These are phyloP conservation scores for Bombus pascuorum DNA, from an alignment of 1,140 invertebrate genomes.

Conservation along the genomic window DNA sequence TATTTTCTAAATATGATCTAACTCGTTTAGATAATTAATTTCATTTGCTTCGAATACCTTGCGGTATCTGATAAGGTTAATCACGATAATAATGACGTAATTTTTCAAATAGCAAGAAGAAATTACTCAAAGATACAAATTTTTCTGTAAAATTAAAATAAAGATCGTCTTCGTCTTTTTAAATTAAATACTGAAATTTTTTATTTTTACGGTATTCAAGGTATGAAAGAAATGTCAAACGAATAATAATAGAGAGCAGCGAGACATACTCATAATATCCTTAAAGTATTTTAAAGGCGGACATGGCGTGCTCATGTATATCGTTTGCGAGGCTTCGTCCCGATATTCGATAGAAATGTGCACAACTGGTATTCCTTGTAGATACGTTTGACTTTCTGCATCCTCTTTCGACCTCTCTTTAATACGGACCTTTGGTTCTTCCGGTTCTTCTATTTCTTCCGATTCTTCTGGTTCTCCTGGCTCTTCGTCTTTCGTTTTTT, in stretches of 20 bases:
- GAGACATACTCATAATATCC: slow-evolving; percentile 62
- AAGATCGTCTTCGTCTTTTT: too few species aligned
- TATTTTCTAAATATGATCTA: too few species aligned
- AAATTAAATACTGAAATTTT: too few species aligned
- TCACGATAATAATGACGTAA: too few species aligned
- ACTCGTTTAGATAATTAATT: too few species aligned
- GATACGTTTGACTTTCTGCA: slow-evolving; percentile 63
- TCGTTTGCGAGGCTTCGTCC: slow-evolving; percentile 66
- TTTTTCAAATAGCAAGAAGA: too few species aligned
- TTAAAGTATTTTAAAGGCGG: slow-evolving; percentile 37
- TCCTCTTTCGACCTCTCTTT: slow-evolving; percentile 3
- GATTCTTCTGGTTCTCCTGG: background rate
- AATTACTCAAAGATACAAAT: too few species aligned
- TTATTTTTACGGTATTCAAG: background rate
- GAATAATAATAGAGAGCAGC: background rate
- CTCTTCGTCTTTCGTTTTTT: slow-evolving; percentile 29
- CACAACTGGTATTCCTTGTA: slow-evolving; percentile 61
- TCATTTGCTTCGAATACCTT: too few species aligned
- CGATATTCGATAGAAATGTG: slow-evolving; percentile 51
- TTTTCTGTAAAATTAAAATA: too few species aligned
- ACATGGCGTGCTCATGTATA: slow-evolving; percentile 63
- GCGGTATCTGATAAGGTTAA: too few species aligned
- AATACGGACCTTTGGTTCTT: too few species aligned
- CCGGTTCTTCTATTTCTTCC: background rate
- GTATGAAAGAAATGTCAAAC: background rate